A percentile compares a stretch with the other conserved stretches of the same genome.
These are phyloP conservation scores for Rhinichthys osculus DNA, from an alignment of 2,797 vertebrate genomes.

Conservation along the genomic window DNA sequence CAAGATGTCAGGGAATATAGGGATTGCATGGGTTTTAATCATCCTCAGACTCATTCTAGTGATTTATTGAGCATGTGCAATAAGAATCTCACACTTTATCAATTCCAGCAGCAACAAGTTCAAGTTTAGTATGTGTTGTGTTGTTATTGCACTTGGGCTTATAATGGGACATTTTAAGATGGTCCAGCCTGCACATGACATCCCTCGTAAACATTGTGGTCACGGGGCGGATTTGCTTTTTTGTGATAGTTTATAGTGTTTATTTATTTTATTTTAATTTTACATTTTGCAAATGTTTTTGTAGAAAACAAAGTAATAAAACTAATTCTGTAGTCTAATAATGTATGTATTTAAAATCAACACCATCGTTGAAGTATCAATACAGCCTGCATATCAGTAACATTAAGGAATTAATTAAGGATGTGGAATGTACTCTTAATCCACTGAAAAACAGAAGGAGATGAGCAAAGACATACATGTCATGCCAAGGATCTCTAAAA, in stretches of 20 bases:
- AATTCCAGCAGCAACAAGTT: slow-evolving; percentile 15
- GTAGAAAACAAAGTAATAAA: no score
- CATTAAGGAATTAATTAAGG: slow-evolving; percentile 7
- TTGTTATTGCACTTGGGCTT: neutral
- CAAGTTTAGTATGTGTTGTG: neutral
- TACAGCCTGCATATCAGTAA: neutral
- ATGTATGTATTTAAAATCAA: neutral
- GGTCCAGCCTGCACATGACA: neutral
- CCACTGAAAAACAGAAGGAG: slow-evolving; percentile 32
- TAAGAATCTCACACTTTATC: slow-evolving; percentile 33
- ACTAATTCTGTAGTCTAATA: neutral
- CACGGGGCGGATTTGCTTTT: neutral
- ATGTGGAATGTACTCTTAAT: neutral
- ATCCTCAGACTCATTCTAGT: slow-evolving; percentile 25
- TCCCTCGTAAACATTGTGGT: neutral
- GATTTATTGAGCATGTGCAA: slow-evolving; percentile 38
- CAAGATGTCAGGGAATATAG: slow-evolving; percentile 37
- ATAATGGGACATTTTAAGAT: neutral
- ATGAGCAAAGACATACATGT: slow-evolving; percentile 34
- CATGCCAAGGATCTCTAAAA: slow-evolving; percentile 43
- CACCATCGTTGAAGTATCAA: neutral
- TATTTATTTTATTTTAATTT: neutral
- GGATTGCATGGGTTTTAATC: slow-evolving; percentile 19
- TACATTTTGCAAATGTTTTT: neutral
- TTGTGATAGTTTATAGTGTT: neutral